Evolutionary conservation across 2,797 vertebrate genomes (phyloP).

Genomic region (Dicrostonyx torquatus): DNA sequence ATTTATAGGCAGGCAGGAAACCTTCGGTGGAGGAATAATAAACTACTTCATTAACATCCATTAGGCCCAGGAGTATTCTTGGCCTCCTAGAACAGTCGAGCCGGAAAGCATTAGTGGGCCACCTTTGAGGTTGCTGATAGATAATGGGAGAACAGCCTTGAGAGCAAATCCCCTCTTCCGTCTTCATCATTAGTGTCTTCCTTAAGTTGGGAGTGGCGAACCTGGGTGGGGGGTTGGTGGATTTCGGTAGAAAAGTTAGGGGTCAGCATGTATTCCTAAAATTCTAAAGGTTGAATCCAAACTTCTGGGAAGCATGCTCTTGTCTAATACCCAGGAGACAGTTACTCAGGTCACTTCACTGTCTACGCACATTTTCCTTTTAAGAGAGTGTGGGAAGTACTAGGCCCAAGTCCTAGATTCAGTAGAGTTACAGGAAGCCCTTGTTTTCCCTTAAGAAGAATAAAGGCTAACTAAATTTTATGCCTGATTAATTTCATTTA

Average conservation of each 20-base stretch:
- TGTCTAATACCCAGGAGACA: background rate
- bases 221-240: background rate
- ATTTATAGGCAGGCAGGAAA: conserved; percentile 61
- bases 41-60: conserved; percentile 58
- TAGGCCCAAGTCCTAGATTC: background rate
- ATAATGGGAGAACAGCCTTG: background rate
- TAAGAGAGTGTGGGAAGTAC: background rate
- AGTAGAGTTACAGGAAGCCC: background rate
- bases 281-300: conserved; percentile 22
- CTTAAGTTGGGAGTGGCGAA: background rate
- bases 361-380: background rate
- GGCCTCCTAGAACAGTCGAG: conserved; percentile 21
- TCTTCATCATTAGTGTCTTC: background rate
- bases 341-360: background rate
- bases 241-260: background rate
- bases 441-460: background rate
- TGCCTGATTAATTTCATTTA: conserved; percentile 49
- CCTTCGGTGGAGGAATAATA: conserved; percentile 58
- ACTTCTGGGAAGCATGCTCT: background rate
- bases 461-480: conserved; percentile 47
- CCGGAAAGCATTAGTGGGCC: background rate
- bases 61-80: conserved; percentile 12
- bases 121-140: background rate
- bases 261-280: background rate
- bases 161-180: background rate